Evolutionary conservation across 2,797 vertebrate genomes (phyloP).

Genomic region (Podarcis siculus): DNA sequence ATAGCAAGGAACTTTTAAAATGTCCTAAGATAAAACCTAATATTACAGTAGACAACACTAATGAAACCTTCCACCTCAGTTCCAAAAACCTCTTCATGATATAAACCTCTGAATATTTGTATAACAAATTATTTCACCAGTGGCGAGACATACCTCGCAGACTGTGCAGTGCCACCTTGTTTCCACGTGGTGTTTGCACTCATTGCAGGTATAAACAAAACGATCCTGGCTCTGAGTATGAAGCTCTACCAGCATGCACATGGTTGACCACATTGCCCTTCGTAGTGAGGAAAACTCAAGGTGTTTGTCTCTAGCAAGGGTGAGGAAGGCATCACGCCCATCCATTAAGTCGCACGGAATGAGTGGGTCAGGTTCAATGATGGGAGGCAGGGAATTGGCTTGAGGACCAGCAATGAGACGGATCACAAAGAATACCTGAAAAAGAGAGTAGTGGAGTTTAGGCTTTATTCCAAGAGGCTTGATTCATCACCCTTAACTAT

Average conservation of each 20-base stretch:
- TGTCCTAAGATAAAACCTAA: not conserved
- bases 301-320: slow-evolving; percentile 95
- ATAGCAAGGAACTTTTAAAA: not conserved
- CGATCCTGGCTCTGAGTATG: slow-evolving; percentile 98
- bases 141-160: slow-evolving; percentile 85
- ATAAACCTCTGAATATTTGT: not conserved
- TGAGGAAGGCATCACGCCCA: slow-evolving; percentile 96
- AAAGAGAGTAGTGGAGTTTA: slow-evolving; percentile 25
- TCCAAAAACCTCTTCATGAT: not conserved
- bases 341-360: slow-evolving; percentile 99
- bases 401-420: slow-evolving; percentile 93
- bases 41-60: not conserved
- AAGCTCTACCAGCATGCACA: slow-evolving; percentile 98
- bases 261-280: slow-evolving; percentile 95
- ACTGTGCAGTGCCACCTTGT: slow-evolving; percentile 98
- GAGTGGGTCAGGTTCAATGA: slow-evolving; percentile 87
- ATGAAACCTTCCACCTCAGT: not conserved
- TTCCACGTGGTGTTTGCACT: slow-evolving; percentile 98
- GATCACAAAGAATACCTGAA: slow-evolving; percentile 97
- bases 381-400: slow-evolving; percentile 94
- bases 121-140: not conserved
- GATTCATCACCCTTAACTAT: not conserved
- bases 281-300: slow-evolving; percentile 96
- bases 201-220: slow-evolving; percentile 98
- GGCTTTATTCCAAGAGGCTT: not conserved